phyloP scores from a whole-genome alignment of 2,113 vertebrate species.

The Pelodiscus sinensis region DNA sequence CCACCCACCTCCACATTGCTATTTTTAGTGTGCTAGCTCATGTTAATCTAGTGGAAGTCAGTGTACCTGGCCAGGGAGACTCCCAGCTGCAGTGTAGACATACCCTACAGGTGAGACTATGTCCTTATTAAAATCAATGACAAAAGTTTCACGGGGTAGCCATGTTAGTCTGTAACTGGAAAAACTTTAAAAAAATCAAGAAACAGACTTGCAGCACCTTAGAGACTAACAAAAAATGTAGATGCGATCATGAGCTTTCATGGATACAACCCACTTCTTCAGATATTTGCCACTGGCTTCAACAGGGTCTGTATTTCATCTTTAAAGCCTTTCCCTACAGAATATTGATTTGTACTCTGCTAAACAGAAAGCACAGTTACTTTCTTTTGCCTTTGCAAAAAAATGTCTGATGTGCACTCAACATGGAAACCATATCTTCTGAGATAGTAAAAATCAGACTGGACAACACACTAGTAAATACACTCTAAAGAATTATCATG shows the following conservation, averaged over 20 bases:
- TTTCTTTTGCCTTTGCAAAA: background rate
- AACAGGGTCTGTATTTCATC: background rate
- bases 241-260: too few species aligned
- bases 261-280: too few species aligned
- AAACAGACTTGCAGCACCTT: too few species aligned
- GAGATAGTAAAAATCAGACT: background rate
- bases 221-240: too few species aligned
- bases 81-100: background rate
- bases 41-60: background rate
- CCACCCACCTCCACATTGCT: background rate
- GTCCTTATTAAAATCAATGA: background rate
- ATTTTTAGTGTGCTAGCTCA: background rate
- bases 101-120: background rate
- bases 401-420: accelerated
- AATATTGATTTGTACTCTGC: background rate
- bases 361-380: background rate
- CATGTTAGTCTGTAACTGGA: too few species aligned
- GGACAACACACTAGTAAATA: background rate
- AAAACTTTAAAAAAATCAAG: too few species aligned
- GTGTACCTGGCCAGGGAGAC: background rate
- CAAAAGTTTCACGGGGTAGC: background rate
- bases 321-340: accelerated
- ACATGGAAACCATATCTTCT: background rate
- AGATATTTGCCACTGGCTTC: background rate
- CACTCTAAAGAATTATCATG: background rate